Base-by-base conservation (phyloP, 2,888 invertebrate species). In the Conus canariensis region DNA sequence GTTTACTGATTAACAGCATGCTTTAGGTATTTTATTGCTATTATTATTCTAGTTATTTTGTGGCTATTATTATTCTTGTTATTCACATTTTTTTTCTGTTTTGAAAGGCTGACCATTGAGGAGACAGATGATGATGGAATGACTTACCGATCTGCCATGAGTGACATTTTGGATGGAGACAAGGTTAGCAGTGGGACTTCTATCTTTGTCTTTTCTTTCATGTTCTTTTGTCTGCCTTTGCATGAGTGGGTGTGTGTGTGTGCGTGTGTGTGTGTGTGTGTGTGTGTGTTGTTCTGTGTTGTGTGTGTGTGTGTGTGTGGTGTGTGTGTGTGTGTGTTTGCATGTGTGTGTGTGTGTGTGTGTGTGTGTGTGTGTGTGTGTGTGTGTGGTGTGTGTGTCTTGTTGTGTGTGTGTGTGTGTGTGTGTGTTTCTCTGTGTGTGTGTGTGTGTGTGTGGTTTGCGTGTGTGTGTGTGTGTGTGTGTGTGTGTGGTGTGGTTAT, bases 41-140 rank as follows among this genome's bases (percentile, higher is more conserved):
- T 45, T 45, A 45, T 45, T 45, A 45, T 45, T 45, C 4, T 45
- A 4, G 45, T 45, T 45, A 45, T 45, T 45, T 45, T 45, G 45
- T 45, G 0, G 45, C 45, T 45, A 4, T 45, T 45, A 45, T 45
- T 45, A 45, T 45, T 45, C 45, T 45, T 2, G 45, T 45, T 45
- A 45, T 45, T 45, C 3, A 45, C 45, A 45, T 45, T 45, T 4
- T 45, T 45, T 45, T 45, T 45, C 45, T 45, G 45, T 45, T 30
- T 45, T 45, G 45, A 45, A 92, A 96, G 96, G 80, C 90, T 96
- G 92, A 95, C 93, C 5, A 94, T 96, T 67, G 95, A 96, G 90
- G 95, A 94, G 92, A 93, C 92, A n/a, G 95, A 96, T 58, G 96
- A 96, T 83, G 96, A 96, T 30, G 95, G 95, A 0, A 95, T 96